Conservation (phyloP, 2,888 invertebrate species). For the Thera obeliscata region DNA sequence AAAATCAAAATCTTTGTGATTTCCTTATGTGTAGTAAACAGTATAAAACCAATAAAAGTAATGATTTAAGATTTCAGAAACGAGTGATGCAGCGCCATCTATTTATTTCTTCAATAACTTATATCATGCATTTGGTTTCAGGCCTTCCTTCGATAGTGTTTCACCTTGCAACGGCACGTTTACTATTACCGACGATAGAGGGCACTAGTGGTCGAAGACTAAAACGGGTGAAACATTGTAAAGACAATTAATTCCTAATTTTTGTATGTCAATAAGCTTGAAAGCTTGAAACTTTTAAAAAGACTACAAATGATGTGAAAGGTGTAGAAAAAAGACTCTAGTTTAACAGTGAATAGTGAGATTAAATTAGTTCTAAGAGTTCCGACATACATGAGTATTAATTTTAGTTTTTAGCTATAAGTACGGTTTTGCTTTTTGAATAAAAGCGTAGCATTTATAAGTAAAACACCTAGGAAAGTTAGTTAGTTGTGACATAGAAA, state of each 20-base stretch:
- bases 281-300: neutral
- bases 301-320: neutral
- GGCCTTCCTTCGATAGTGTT: constrained; percentile 59
- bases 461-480: neutral
- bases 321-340: constrained; percentile 17
- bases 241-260: neutral
- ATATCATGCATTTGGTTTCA: constrained; percentile 46
- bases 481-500: neutral
- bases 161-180: constrained; percentile 74
- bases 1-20: too few species aligned
- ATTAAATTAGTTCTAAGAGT: constrained; percentile 31
- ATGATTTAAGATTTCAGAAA: neutral
- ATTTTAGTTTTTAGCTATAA: constrained; percentile 6
- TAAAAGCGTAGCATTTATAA: constrained; percentile 14
- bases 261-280: neutral
- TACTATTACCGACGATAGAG: constrained; percentile 72
- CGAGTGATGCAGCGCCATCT: constrained; percentile 49
- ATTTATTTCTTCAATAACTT: neutral
- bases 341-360: constrained; percentile 51
- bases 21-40: too few species aligned
- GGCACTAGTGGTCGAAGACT: constrained; percentile 54
- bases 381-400: constrained; percentile 9
- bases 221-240: neutral
- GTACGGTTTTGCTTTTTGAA: constrained; percentile 3
- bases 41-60: too few species aligned